Percentiles rank a stretch among this genome's conserved stretches.
Evolutionary conservation across 2,888 invertebrate genomes (phyloP).

Genomic region (Ophion costatus): DNA sequence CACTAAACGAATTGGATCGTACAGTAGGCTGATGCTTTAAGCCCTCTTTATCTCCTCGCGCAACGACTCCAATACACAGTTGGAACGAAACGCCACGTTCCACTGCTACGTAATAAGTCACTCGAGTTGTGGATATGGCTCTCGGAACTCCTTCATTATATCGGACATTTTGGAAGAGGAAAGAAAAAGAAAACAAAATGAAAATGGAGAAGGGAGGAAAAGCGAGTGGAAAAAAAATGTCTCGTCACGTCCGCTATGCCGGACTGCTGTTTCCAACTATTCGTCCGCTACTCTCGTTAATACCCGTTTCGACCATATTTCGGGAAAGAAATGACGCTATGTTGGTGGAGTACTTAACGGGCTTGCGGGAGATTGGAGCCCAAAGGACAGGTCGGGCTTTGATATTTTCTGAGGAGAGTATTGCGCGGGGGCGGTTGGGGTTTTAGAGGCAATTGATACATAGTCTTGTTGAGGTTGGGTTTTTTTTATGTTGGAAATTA

Average conservation of each 20-base stretch:
- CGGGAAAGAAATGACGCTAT: conserved; percentile 37
- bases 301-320: conserved; percentile 44
- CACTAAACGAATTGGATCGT: conserved; percentile 51
- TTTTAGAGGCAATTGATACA: too few species aligned
- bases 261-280: conserved; percentile 23
- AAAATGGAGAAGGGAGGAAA: too few species aligned
- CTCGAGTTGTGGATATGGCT: conserved; percentile 34
- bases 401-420: neutral
- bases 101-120: conserved; percentile 40
- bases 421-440: too few species aligned
- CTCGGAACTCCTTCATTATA: conserved; percentile 67
- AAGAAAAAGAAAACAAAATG: neutral
- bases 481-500: too few species aligned
- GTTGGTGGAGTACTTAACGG: neutral
- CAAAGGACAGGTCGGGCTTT: too few species aligned
- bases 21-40: conserved; percentile 33
- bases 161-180: conserved; percentile 57
- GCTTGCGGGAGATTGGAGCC: too few species aligned
- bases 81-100: conserved; percentile 24
- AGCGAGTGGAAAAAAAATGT: conserved; percentile 69
- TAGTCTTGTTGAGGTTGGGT: too few species aligned
- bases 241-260: conserved; percentile 76
- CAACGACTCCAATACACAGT: conserved; percentile 41
- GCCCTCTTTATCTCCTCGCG: conserved; percentile 39
- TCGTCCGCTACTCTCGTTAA: neutral